phyloP scores from a whole-genome alignment of 1,140 invertebrate species.

The Drosophila paulistorum region DNA sequence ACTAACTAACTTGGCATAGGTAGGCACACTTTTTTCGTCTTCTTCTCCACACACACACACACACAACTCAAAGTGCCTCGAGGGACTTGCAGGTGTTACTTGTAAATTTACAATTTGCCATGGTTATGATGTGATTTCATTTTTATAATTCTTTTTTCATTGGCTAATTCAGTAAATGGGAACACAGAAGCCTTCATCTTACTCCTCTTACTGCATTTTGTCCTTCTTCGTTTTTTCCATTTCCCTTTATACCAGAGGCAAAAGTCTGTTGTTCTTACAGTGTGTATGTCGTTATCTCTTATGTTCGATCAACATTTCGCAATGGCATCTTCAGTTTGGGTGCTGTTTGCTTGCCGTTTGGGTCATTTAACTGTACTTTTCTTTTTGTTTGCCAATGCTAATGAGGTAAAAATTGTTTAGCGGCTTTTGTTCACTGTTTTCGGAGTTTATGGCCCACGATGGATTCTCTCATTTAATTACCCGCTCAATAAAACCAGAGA shows the following conservation, averaged over 20 bases:
- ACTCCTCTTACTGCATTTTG: not conserved
- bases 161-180: slow-evolving; percentile 13
- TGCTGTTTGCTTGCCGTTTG: not conserved
- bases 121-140: slow-evolving; percentile 51
- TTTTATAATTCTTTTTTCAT: slow-evolving; percentile 27
- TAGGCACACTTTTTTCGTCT: no score
- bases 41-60: no score
- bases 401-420: slow-evolving; percentile 54
- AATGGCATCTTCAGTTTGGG: not conserved
- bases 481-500: not conserved
- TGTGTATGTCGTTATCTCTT: not conserved
- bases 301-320: not conserved
- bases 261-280: not conserved
- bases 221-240: not conserved
- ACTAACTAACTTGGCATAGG: slow-evolving; percentile 26
- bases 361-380: slow-evolving; percentile 61
- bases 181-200: slow-evolving; percentile 39
- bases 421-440: slow-evolving; percentile 23
- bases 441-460: slow-evolving; percentile 47
- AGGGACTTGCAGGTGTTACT: slow-evolving; percentile 20
- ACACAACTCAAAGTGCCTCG: slow-evolving; percentile 30
- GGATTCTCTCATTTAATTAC: slow-evolving; percentile 40
- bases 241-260: not conserved
- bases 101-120: slow-evolving; percentile 68
- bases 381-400: slow-evolving; percentile 23